Percentiles rank a stretch among this genome's conserved stretches.
phyloP scores from a whole-genome alignment of 2,797 vertebrate genomes.

The Danio jaintianensis region DNA sequence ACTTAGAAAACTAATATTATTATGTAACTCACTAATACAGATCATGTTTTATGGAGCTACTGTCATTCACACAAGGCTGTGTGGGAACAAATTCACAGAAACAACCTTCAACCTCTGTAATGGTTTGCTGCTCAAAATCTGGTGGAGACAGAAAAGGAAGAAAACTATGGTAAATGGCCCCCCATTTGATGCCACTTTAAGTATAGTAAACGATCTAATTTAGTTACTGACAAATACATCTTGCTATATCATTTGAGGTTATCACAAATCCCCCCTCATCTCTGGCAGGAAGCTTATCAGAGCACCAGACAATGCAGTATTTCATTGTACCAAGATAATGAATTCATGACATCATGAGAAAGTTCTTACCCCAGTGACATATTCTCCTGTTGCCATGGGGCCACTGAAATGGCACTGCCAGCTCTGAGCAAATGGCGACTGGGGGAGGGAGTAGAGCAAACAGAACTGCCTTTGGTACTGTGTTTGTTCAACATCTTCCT shows the following conservation, averaged over 20 bases:
- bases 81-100: background rate
- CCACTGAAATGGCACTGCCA: conserved; percentile 69
- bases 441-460: conserved; percentile 67
- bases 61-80: background rate
- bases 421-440: conserved; percentile 69
- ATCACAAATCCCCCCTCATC: background rate
- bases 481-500: conserved; percentile 75
- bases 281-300: conserved; percentile 1
- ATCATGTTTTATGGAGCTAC: too few species aligned
- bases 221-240: background rate
- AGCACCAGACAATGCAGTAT: conserved; percentile 40
- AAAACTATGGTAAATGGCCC: background rate
- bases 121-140: background rate
- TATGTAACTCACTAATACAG: too few species aligned
- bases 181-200: background rate
- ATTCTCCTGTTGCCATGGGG: conserved; percentile 77
- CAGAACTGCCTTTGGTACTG: conserved; percentile 75
- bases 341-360: conserved; percentile 81
- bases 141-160: background rate
- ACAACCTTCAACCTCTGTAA: background rate
- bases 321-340: conserved; percentile 53
- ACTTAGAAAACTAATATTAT: too few species aligned
- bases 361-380: conserved; percentile 71
- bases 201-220: conserved; percentile 12
- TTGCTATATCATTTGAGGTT: conserved; percentile 8